Base-by-base conservation (phyloP, 1,140 invertebrate genomes). In the Tribolium castaneum region DNA sequence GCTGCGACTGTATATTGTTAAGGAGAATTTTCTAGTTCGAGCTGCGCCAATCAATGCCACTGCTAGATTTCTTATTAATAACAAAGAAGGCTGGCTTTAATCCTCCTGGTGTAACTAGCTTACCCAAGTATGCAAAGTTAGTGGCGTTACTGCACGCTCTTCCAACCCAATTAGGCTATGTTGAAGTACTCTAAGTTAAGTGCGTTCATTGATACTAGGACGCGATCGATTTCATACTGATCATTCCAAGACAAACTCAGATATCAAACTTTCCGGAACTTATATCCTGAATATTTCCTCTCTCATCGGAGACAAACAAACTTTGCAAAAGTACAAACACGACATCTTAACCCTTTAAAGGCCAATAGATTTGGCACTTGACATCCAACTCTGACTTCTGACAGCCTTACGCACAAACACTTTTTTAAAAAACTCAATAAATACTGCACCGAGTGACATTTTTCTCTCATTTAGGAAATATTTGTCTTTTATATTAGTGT, bases 141-240 rank as follows among this genome's bases (percentile, higher is more conserved):
- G 59, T 54, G 51, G 59, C 54, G 52, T 75, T 75, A 39, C 39
- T 45, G 22, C n/a, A 56, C 34, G 22, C 52, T 56, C 74, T 10
- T 75, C 74, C 56, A 75, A 75, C 74, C 30, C 39, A 75, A 75
- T 75, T 75, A 75, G 34, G 54, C 54, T 16, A 5, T 45, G 54
- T 75, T 56, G 59, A 66, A 66, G 30, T 66, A 66, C 25, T 12
- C 19, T 59, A 59, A 66, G 59, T 66, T 66, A 66, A 66, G 59
- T 66, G 59, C 59, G 59, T 66, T 66, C 59, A 66, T 66, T 66
- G 59, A 66, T 66, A 66, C 10, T 35, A 66, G 30, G 30, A 35
- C 12, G 59, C 59, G 34, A 66, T 66, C 59, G 59, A 66, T 66
- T 66, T 35, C 59, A 30, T 35, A 66, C 59, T 35, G 59, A 66